Conservation (phyloP, 2,888 invertebrate genomes). For the Eustalomyia histrio region DNA sequence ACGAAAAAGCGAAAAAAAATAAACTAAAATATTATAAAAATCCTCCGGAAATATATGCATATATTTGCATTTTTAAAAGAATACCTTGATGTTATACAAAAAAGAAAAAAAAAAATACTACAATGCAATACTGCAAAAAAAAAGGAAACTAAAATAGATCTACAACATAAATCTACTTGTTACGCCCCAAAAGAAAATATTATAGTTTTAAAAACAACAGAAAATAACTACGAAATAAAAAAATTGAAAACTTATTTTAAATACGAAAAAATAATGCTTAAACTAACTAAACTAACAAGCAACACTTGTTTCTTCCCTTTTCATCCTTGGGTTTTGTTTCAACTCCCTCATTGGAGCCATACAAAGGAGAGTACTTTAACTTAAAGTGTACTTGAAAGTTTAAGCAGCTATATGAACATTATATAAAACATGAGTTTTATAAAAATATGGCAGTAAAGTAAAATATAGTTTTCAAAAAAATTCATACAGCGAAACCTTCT, state of each 20-base stretch:
- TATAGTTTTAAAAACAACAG: neutral
- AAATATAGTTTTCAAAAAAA: slow-evolving; percentile 28
- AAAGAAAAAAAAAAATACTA: neutral
- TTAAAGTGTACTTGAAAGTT: slow-evolving; percentile 49
- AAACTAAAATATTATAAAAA: slow-evolving; percentile 17
- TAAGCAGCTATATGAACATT: slow-evolving; percentile 45
- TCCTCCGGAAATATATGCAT: slow-evolving; percentile 45
- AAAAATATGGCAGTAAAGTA: slow-evolving; percentile 28
- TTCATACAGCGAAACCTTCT: neutral
- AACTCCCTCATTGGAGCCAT: neutral
- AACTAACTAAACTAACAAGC: slow-evolving; percentile 35
- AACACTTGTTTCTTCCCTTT: slow-evolving; percentile 19
- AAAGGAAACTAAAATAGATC: slow-evolving; percentile 15
- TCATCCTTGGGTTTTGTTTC: neutral
- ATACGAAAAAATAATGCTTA: slow-evolving; percentile 24
- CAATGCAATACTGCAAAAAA: slow-evolving; percentile 8
- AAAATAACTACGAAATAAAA: slow-evolving; percentile 13
- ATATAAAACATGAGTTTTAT: slow-evolving; percentile 5
- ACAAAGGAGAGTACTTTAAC: slow-evolving; percentile 39
- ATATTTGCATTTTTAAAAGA: slow-evolving; percentile 34
- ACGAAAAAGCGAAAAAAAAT: slow-evolving; percentile 5
- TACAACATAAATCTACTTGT: slow-evolving; percentile 54
- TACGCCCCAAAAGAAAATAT: slow-evolving; percentile 48
- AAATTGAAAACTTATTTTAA: slow-evolving; percentile 17
- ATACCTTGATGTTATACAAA: slow-evolving; percentile 15